phyloP scores from a whole-genome alignment of 2,797 vertebrate genomes.

The Sebastes cheni region DNA sequence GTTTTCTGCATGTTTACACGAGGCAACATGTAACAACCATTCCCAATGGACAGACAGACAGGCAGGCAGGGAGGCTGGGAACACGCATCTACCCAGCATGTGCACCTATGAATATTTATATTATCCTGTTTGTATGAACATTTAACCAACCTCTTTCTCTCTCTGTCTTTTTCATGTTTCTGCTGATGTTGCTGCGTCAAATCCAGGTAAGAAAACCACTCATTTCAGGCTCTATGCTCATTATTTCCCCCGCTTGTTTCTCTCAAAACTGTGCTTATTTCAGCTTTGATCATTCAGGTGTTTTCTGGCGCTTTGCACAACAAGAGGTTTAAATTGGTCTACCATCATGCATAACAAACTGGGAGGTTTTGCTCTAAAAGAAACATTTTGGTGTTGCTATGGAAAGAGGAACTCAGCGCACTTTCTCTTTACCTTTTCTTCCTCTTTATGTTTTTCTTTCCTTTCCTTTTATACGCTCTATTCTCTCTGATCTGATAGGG shows the following conservation, averaged over 20 bases:
- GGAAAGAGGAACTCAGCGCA: slow-evolving; percentile 28
- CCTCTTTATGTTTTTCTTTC: background rate
- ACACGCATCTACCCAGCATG: background rate
- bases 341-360: background rate
- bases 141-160: slow-evolving; percentile 10
- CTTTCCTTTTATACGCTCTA: slow-evolving; percentile 1
- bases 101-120: slow-evolving; percentile 37
- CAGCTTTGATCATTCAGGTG: slow-evolving; percentile 21
- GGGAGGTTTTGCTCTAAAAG: background rate
- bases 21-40: background rate
- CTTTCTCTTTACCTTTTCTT: slow-evolving; percentile 17
- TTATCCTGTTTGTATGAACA: slow-evolving; percentile 17
- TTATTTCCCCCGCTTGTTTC: background rate
- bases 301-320: slow-evolving; percentile 5
- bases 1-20: slow-evolving; percentile 21
- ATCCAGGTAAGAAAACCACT: slow-evolving; percentile 58
- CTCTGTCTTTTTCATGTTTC: slow-evolving; percentile 32
- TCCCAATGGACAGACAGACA: background rate
- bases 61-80: background rate
- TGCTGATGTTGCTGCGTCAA: slow-evolving; percentile 13
- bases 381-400: slow-evolving; percentile 42
- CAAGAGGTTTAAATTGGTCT: background rate
- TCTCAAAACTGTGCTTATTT: background rate
- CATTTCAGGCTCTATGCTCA: background rate
- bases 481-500: slow-evolving; percentile 42